A percentile compares a stretch with the other conserved stretches of the same genome.
These are phyloP conservation scores for Disparrhopalites patrizii DNA, from an alignment of 2,888 invertebrate genomes.

Conservation along the genomic window DNA sequence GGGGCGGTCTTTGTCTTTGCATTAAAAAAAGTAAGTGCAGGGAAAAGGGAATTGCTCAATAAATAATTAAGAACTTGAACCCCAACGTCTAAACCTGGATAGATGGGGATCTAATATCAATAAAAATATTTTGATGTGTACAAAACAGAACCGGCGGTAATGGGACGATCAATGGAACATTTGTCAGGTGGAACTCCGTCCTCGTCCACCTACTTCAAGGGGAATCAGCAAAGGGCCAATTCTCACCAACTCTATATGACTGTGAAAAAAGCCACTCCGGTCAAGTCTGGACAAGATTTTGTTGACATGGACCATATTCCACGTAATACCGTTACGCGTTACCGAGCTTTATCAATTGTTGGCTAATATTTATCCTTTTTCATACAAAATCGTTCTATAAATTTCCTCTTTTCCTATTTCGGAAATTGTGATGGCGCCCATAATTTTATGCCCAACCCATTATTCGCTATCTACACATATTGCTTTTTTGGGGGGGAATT, in stretches of 20 bases:
- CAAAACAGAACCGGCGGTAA: constrained; percentile 14
- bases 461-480: too few species aligned
- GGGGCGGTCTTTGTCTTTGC: constrained; percentile 58
- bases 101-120: too few species aligned
- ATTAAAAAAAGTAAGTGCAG: constrained; percentile 56
- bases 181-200: constrained; percentile 43
- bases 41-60: neutral
- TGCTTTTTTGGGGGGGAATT: too few species aligned
- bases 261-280: constrained; percentile 45
- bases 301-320: constrained; percentile 57
- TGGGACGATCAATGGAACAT: constrained; percentile 41
- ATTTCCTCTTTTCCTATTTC: neutral
- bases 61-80: too few species aligned
- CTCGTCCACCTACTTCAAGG: constrained; percentile 46
- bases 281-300: constrained; percentile 50
- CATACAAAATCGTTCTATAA: neutral
- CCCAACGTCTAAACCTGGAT: too few species aligned
- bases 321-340: constrained; percentile 35
- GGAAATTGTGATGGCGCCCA: too few species aligned
- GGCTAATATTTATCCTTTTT: neutral
- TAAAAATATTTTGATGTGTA: too few species aligned
- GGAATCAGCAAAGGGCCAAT: constrained; percentile 37
- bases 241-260: constrained; percentile 46
- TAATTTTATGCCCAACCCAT: too few species aligned
- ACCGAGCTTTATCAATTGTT: neutral